Percentiles rank a stretch among this genome's conserved stretches.
Evolutionary conservation across 2,113 vertebrate genomes (phyloP).

Genomic region (Cricetomys ansorgei): DNA sequence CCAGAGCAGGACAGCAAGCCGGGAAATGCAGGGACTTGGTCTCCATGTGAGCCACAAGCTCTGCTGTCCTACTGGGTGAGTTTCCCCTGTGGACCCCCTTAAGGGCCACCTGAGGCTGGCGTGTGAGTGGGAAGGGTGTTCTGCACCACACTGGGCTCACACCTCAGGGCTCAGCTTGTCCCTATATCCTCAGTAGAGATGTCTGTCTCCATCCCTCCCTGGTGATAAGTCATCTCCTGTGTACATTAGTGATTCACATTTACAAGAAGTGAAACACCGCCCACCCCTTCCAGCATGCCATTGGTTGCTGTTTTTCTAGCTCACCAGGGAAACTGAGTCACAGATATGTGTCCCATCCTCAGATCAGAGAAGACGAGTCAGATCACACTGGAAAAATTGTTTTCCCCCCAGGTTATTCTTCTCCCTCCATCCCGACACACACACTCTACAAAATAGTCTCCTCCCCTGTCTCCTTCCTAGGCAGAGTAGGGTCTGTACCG

Average conservation of each 20-base stretch:
- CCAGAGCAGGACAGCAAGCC: neutral
- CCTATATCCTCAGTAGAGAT: accelerated
- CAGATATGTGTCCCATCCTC: neutral
- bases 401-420: neutral
- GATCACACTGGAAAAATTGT: neutral
- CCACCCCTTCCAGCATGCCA: accelerated
- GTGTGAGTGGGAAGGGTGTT: neutral
- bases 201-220: neutral
- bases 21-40: neutral
- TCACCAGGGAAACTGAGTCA: neutral
- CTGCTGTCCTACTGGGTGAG: neutral
- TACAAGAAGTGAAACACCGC: neutral
- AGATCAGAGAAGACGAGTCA: neutral
- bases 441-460: neutral
- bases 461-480: neutral
- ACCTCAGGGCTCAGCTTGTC: neutral
- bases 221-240: neutral
- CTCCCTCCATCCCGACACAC: neutral
- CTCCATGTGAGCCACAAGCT: neutral
- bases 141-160: neutral
- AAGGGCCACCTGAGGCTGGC: neutral
- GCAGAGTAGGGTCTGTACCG: neutral
- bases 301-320: neutral
- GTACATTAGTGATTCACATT: neutral
- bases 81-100: neutral